Conservation (phyloP, 1,140 invertebrate species). For the Camponotus pennsylvanicus region DNA sequence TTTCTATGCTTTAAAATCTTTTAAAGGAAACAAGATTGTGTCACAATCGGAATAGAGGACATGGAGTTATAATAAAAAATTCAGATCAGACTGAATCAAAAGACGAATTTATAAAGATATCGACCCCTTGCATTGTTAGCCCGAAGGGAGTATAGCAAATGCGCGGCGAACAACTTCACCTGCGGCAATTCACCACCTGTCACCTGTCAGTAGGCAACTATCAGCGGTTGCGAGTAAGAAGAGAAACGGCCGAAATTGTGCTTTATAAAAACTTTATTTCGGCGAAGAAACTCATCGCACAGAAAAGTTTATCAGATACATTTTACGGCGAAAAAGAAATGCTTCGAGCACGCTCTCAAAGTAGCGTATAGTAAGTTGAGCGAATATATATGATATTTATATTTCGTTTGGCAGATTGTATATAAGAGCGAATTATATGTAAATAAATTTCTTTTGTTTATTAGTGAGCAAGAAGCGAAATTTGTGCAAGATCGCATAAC, state of each 20-base stretch:
- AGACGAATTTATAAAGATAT: neutral
- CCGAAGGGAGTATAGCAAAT: constrained; percentile 59
- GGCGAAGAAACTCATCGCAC: neutral
- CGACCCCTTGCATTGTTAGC: constrained; percentile 27
- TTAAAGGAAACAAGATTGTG: neutral
- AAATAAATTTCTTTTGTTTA: constrained; percentile 36
- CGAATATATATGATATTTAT: neutral
- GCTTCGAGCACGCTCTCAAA: constrained; percentile 80
- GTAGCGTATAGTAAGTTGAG: constrained; percentile 77
- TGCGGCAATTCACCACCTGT: constrained; percentile 74
- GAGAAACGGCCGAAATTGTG: neutral
- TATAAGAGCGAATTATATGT: neutral
- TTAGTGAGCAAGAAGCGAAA: constrained; percentile 89
- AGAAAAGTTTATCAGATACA: constrained; percentile 18
- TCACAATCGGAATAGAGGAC: neutral
- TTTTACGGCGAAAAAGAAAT: constrained; percentile 59
- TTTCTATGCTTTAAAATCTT: neutral
- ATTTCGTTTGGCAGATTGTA: neutral
- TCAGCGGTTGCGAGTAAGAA: constrained; percentile 25
- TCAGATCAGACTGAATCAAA: neutral
- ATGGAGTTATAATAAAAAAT: neutral
- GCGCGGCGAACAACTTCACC: constrained; percentile 61
- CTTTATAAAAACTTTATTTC: neutral
- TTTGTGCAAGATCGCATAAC: constrained; percentile 91
- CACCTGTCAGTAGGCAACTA: constrained; percentile 73